Evolutionary conservation across 35 echinoderm and acorn worm species (phyloP).

Genomic region (Apostichopus parvimensis): DNA sequence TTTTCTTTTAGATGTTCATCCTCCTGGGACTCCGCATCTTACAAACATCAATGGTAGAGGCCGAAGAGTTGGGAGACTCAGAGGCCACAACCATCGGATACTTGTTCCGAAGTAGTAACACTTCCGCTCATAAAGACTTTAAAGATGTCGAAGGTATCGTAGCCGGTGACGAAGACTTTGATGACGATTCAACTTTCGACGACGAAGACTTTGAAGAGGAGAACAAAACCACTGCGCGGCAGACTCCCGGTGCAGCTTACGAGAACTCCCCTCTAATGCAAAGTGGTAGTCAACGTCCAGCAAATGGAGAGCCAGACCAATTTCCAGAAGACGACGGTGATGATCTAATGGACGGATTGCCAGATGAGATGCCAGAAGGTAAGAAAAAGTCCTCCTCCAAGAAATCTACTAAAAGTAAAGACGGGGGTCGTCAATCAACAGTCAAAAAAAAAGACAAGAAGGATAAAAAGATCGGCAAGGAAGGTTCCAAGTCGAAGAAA

Average conservation of each 20-base stretch:
- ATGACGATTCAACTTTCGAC: conserved; percentile 69
- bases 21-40: conserved; percentile 68
- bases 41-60: conserved; percentile 84
- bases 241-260: conserved; percentile 17
- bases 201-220: conserved; percentile 58
- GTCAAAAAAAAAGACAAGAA: background rate
- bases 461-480: background rate
- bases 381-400: conserved; percentile 19
- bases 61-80: conserved; percentile 58
- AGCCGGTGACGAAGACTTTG: conserved; percentile 20
- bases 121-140: background rate
- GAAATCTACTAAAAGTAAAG: conserved; percentile 4
- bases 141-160: conserved; percentile 34
- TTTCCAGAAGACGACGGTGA: background rate
- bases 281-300: background rate
- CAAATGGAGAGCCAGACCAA: background rate
- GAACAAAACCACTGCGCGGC: background rate
- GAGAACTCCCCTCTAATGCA: conserved; percentile 17
- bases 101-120: conserved; percentile 30
- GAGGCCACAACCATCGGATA: conserved; percentile 62
- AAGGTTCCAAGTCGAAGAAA: background rate
- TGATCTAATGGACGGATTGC: background rate
- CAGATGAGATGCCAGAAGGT: conserved; percentile 1
- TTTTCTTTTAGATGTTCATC: conserved; percentile 42
- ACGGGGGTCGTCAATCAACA: background rate